A percentile compares a stretch with the other conserved stretches of the same genome.
These are phyloP conservation scores for Poecilia velifera DNA, from an alignment of 2,797 vertebrate species.

Conservation along the genomic window DNA sequence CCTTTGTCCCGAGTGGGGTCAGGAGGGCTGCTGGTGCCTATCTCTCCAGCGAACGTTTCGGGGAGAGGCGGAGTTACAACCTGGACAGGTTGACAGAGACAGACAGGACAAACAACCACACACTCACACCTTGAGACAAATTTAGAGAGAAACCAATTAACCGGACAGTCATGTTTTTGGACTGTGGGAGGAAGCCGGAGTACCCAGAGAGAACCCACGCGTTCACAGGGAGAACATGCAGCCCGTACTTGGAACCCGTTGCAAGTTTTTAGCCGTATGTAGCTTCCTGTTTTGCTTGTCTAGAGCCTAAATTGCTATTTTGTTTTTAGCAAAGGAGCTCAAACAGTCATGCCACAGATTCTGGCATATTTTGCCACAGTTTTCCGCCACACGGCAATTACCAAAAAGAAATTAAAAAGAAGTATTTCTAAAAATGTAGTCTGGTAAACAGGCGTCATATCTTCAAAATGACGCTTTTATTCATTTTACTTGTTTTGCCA, in stretches of 20 bases:
- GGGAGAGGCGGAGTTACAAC: too few species aligned
- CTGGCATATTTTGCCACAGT: background rate
- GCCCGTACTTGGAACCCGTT: background rate
- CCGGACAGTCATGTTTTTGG: too few species aligned
- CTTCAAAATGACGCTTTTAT: background rate
- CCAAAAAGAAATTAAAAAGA: background rate
- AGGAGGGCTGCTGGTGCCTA: too few species aligned
- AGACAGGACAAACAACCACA: too few species aligned
- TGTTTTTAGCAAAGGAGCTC: background rate
- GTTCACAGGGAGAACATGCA: too few species aligned
- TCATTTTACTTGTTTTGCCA: slow-evolving; percentile 6
- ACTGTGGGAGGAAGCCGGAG: too few species aligned
- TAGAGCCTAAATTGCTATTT: background rate
- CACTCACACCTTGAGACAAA: too few species aligned
- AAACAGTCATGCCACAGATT: background rate
- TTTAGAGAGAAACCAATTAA: too few species aligned
- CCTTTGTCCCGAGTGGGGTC: too few species aligned
- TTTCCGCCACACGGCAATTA: background rate
- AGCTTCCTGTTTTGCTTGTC: background rate
- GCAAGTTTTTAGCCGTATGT: background rate
- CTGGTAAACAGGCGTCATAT: background rate
- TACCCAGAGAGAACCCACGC: too few species aligned
- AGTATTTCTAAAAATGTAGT: background rate
- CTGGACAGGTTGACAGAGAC: too few species aligned
- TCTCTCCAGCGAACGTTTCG: too few species aligned